Conservation (phyloP, 35 echinoderm and acorn worm species). For the Lytechinus variegatus region DNA sequence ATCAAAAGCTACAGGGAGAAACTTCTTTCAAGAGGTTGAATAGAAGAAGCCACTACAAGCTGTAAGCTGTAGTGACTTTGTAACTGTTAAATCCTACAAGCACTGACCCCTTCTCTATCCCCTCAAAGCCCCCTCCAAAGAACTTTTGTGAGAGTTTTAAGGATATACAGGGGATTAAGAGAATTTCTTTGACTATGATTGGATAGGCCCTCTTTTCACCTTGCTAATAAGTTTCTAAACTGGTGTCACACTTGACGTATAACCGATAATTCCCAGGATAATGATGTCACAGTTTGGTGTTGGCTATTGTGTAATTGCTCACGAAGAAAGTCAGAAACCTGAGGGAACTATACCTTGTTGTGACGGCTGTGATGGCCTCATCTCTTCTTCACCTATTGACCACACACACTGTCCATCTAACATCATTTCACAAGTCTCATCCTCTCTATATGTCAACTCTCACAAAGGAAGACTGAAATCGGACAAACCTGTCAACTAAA, state of each 20-base stretch:
- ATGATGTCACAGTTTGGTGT: not conserved
- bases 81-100: not conserved
- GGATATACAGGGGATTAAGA: constrained; percentile 8
- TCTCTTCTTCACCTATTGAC: not conserved
- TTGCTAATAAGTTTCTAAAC: not conserved
- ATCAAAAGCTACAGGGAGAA: not conserved
- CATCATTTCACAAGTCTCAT: not conserved
- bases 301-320: not conserved
- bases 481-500: not conserved
- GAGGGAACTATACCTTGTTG: not conserved
- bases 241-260: constrained; percentile 31
- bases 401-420: not conserved
- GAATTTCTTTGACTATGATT: not conserved
- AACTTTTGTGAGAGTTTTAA: not conserved
- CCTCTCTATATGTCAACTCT: not conserved
- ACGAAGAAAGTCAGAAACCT: not conserved
- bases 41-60: not conserved
- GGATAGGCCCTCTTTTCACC: not conserved
- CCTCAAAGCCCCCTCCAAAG: not conserved
- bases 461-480: not conserved
- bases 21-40: not conserved
- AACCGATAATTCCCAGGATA: constrained; percentile 30
- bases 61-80: not conserved
- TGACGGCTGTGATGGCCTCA: not conserved
- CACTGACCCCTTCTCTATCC: not conserved